Base-by-base conservation (phyloP, 2,797 vertebrate genomes). In the Schizopygopsis malacanthus region DNA sequence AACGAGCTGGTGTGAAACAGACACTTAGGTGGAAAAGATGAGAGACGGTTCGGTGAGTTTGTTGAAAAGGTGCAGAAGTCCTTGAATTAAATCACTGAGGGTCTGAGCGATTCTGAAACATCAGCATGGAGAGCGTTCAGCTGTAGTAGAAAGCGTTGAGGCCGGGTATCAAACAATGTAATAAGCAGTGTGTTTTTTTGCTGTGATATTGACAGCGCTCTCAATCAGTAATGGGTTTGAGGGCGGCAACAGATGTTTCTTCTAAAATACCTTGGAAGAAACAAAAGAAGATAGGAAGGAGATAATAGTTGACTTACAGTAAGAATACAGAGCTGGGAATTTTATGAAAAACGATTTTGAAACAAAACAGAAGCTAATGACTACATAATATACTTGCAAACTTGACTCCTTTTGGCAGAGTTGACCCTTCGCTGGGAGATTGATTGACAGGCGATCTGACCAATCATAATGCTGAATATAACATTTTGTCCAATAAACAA, bases 1-100 rank as follows among this genome's bases (percentile, higher is more conserved):
- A 71, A 77, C 28, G 54, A 86, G 73, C 81, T 54, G 22, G 81
- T 63, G 59, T 43, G 61, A 84, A 90, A 84, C 50, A 80, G 28
- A 88, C 13, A 56, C 73, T 73, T 79, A 71, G 67, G 84, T 71
- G 85, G 45, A 88, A 86, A 87, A 84, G 80, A 88, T 79, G 84
- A 77, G 52, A 82, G 85, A 79, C 39, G 22, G 47, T 71, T 85
- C 12, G n/a, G 73, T 81, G 71, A 67, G 86, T 84, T 75, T 67
- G 59, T 69, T 82, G 70, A 84, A 80, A 86, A 85, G 79, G 20
- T 33, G 47, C 78, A 65, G 43, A 56, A 87, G 87, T 65, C 78
- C 78, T 79, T 84, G 85, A 87, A 88, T 87, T 90, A 76, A 87
- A 90, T 86, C 84, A 86, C 84, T 25, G 71, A 56, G 43, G 81